Base-by-base conservation (phyloP, 2,113 vertebrate species). In the Rhinolophus sinicus region DNA sequence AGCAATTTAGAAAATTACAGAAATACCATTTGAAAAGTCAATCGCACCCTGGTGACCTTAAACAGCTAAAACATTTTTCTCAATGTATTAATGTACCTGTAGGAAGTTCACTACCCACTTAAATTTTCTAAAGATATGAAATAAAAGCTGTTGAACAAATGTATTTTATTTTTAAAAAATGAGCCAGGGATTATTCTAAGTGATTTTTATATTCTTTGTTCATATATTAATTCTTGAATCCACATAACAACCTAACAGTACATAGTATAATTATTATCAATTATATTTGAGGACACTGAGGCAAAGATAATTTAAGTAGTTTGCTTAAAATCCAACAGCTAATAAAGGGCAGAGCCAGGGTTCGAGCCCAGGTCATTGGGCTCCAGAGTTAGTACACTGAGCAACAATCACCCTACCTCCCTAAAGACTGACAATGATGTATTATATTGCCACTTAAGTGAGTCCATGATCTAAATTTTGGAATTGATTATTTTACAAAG, bases 91-190 rank as follows among this genome's bases (percentile, higher is more conserved):
- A 54, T 77, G 2, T 19, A 4, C 3, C 1, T 35, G 15, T 58
- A 75, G 62, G 50, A 69, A 81, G 33, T 50, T 73, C 8, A 90
- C 54, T 86, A 67, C 8, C 10, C 28, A 56, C 14, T 92, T 47
- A 73, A 8, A 87, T 38, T 88, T 93, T 80, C 26, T 92, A 83
- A 94, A 75, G 81, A 54, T 28, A 19, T 73, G 73, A 88, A 77
- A 44, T 77, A 69, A 87, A 81, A 72, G 3, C 21, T 70, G 28
- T 15, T 70, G 40, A 60, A 65, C 26, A 75, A 26, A 35, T 54
- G 84, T 80, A 21, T 75, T 94, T 93, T 40, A 60, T 92, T 92
- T 92, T 19, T 47, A 6, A 90, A 93, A 65, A 65, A 44, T 15
- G 26, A 83, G 2, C 19, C 38, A 84, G 28, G 35, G 4, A 92